Evolutionary conservation across 2,888 invertebrate species (phyloP).

Genomic region (Leuctra nigra): DNA sequence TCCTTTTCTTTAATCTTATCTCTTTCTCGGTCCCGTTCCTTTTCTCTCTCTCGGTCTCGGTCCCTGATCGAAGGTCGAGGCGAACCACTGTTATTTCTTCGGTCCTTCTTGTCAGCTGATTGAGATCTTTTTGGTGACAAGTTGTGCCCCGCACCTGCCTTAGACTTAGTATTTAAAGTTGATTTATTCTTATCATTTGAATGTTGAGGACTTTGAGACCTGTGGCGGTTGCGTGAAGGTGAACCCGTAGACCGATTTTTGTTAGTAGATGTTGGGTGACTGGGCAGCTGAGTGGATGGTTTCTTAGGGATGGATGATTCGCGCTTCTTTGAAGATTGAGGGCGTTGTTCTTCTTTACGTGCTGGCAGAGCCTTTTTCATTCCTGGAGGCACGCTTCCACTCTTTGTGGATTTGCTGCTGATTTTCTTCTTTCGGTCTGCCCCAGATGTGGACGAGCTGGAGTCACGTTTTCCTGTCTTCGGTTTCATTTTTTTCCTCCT

Average conservation of each 20-base stretch:
- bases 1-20: slow-evolving; percentile 38
- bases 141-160: slow-evolving; percentile 9
- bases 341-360: slow-evolving; percentile 6
- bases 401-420: slow-evolving; percentile 20
- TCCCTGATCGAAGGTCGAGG: slow-evolving; percentile 26
- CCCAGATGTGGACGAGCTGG: slow-evolving; percentile 27
- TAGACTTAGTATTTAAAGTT: not conserved
- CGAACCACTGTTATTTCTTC: slow-evolving; percentile 29
- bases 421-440: slow-evolving; percentile 22
- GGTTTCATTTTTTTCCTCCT: slow-evolving; percentile 26
- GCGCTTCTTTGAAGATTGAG: not conserved
- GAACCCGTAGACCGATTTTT: slow-evolving; percentile 25
- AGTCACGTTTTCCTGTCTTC: slow-evolving; percentile 25
- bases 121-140: slow-evolving; percentile 27
- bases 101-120: slow-evolving; percentile 29
- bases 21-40: slow-evolving; percentile 37
- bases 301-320: slow-evolving; percentile 4
- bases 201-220: slow-evolving; percentile 24
- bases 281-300: too few species aligned
- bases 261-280: not conserved
- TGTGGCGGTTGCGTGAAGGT: slow-evolving; percentile 20
- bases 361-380: slow-evolving; percentile 11
- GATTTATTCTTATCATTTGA: not conserved
- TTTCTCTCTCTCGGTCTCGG: slow-evolving; percentile 35
- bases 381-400: not conserved